Evolutionary conservation across 2,797 vertebrate species (phyloP), one percentile per base, ranked within the genome.

Genomic region (Graptemys geographica): DNA sequence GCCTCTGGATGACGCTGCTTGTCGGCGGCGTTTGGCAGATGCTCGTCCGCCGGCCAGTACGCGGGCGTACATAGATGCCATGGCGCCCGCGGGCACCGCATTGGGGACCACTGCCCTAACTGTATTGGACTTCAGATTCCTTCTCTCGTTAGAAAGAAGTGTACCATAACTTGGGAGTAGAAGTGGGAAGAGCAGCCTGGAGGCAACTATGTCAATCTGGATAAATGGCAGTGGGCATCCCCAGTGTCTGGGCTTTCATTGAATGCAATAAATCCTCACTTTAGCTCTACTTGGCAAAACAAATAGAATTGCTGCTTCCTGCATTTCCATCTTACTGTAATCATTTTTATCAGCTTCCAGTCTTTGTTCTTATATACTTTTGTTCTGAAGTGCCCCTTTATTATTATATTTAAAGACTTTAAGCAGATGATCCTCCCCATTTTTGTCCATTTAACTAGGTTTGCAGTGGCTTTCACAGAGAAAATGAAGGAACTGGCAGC

Each of bases 401-500:
- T 3, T 15, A 91, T 86, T 87, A 2, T 2, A 44, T 51, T 87
- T 6, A 59, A 88, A 79, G 85, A 74, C 59, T 86, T 92, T 56
- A 88, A 94, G 83, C 92, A 96, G 93, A 95, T 83, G 53, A 85
- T 85, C 80, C n/a, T 83, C 78, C 7, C 72, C 86, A 3, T 94
- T 95, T 94, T 53, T 97, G 83, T 96, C 81, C 52, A 0, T 86
- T 80, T 92, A 15, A 1, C 94, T 41, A 99, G 99, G 97, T 99
- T 99, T 97, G 99, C 99, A 1, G 99, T 99, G 88, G 99, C 99
- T 37, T 99, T 99, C 98, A 99, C 99, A 0, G 96, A 98, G 89
- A 96, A 98, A 55, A 98, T 99, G 98, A 99, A 98, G 98, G 98
- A 99, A 84, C 96, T 96, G 53, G 99, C 99, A 4, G 97, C 98